These are phyloP conservation scores for Drosophila niveifrons DNA, from an alignment of 2,888 invertebrate genomes.

Conservation along the genomic window DNA sequence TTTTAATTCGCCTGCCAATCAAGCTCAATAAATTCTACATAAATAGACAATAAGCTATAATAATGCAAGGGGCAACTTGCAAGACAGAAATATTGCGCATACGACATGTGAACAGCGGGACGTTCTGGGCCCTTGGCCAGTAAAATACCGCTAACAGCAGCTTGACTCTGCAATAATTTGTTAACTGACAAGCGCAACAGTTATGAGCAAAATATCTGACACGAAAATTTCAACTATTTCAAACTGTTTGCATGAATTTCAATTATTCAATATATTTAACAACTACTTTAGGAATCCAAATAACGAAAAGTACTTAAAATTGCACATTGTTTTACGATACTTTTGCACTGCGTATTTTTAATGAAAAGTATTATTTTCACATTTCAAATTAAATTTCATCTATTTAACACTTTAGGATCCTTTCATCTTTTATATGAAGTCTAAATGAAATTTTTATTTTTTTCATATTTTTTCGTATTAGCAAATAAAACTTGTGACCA, in stretches of 20 bases:
- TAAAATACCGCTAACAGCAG: neutral
- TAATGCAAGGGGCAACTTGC: conserved; percentile 2
- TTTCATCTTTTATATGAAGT: too few relatives aligned
- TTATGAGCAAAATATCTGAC: conserved; percentile 41
- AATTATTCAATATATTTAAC: too few relatives aligned
- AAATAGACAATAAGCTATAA: neutral
- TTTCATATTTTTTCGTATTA: too few relatives aligned
- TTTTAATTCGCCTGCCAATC: neutral
- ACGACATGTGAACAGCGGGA: conserved; percentile 28
- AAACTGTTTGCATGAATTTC: neutral
- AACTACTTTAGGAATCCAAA: too few relatives aligned
- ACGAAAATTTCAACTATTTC: neutral
- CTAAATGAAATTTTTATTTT: too few relatives aligned
- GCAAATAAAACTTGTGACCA: too few relatives aligned
- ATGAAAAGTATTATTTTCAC: too few relatives aligned
- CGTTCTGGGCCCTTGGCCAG: conserved; percentile 13
- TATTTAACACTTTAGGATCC: too few relatives aligned
- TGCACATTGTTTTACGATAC: too few relatives aligned
- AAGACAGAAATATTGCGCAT: conserved; percentile 29
- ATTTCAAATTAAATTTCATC: too few relatives aligned
- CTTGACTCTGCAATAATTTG: neutral
- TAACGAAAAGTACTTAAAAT: too few relatives aligned
- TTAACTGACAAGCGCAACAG: conserved; percentile 54
- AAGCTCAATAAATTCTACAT: neutral
- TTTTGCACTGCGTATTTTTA: too few relatives aligned